Conservation (phyloP, 2,888 invertebrate species). For the Aquatica leii region DNA sequence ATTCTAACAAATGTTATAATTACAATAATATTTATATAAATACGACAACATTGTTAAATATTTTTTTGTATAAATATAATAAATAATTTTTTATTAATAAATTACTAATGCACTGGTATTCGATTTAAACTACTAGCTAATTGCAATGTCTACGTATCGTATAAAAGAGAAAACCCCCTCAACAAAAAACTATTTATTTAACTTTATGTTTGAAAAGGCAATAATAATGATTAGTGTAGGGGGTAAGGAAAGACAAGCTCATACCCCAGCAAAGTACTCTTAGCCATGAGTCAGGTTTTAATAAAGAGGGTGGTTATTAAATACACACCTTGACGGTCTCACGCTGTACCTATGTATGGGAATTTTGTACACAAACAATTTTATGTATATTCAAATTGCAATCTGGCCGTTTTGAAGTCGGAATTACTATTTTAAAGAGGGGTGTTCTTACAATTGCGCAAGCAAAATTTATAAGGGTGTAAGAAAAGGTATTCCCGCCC, state of each 20-base stretch:
- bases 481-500: slow-evolving; percentile 29
- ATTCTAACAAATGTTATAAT: too few species aligned
- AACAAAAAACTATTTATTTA: too few species aligned
- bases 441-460: slow-evolving; percentile 29
- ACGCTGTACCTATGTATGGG: slow-evolving; percentile 41
- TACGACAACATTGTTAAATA: too few species aligned
- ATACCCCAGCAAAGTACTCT: background rate
- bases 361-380: slow-evolving; percentile 34
- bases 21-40: too few species aligned
- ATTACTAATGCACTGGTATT: too few species aligned
- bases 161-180: too few species aligned
- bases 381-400: slow-evolving; percentile 25
- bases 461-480: slow-evolving; percentile 29
- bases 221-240: slow-evolving; percentile 7
- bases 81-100: too few species aligned
- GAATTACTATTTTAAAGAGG: slow-evolving; percentile 26
- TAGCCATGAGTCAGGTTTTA: slow-evolving; percentile 11
- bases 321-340: slow-evolving; percentile 41
- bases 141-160: too few species aligned
- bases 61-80: too few species aligned
- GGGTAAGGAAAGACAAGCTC: background rate
- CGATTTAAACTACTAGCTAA: too few species aligned
- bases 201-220: too few species aligned
- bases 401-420: slow-evolving; percentile 33
- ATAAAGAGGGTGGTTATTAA: slow-evolving; percentile 42